Conservation (phyloP, 2,888 invertebrate species). For the Trypoxylon attenuatum region DNA sequence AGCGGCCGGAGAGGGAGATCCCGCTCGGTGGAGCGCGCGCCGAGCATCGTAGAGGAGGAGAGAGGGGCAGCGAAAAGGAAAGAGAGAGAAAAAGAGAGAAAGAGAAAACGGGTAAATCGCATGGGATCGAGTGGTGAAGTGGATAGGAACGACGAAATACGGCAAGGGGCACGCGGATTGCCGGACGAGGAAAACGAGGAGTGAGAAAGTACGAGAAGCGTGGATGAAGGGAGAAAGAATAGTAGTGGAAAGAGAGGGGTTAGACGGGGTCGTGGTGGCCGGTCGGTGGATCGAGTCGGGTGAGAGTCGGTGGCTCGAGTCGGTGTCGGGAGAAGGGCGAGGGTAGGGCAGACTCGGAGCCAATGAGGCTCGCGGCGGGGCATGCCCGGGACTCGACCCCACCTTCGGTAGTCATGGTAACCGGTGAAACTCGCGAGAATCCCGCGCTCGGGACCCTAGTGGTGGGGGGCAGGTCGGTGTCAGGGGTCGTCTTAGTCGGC, state of each 20-base stretch:
- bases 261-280: conserved; percentile 16
- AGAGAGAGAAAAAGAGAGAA: conserved; percentile 11
- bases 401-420: conserved; percentile 73
- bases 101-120: conserved; percentile 9
- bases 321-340: conserved; percentile 49
- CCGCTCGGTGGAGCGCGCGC: conserved; percentile 8
- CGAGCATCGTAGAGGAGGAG: conserved; percentile 4
- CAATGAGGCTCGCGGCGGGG: conserved; percentile 71
- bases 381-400: conserved; percentile 72
- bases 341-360: conserved; percentile 66
- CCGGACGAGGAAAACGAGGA: neutral
- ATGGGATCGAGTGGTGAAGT: conserved; percentile 20
- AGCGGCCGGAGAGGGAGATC: neutral
- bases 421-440: conserved; percentile 68
- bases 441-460: conserved; percentile 62
- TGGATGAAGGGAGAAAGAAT: no score
- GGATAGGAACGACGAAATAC: conserved; percentile 13
- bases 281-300: conserved; percentile 17
- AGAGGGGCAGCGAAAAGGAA: conserved; percentile 22
- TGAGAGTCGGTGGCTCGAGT: conserved; percentile 20
- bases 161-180: conserved; percentile 22
- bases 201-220: conserved; percentile 26
- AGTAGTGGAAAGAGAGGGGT: conserved; percentile 25
- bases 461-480: conserved; percentile 71
- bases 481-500: conserved; percentile 73